Evolutionary conservation across 2,888 invertebrate species (phyloP).

Genomic region (Reticulitermes lucifugus): DNA sequence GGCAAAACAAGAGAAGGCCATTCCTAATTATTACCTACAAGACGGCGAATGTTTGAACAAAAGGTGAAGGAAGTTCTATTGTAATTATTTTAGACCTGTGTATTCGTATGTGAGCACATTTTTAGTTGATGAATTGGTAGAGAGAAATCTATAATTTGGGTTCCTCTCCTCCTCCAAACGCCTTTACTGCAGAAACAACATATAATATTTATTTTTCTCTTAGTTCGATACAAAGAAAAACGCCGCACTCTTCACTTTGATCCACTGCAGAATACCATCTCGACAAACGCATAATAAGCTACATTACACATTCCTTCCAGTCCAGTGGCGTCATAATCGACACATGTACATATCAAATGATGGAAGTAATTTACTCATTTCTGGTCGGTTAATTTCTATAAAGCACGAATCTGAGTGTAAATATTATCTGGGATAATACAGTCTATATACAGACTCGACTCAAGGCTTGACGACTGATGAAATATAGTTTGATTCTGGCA

Average conservation of each 20-base stretch:
- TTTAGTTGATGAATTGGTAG: conserved; percentile 42
- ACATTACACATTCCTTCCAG: too few species aligned
- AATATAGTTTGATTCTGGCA: too few species aligned
- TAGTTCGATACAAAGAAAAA: conserved; percentile 13
- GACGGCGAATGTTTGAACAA: conserved; percentile 48
- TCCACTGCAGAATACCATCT: conserved; percentile 31
- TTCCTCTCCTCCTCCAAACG: neutral
- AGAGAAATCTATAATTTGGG: conserved; percentile 40
- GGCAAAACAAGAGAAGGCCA: conserved; percentile 17
- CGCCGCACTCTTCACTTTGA: neutral
- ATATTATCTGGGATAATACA: too few species aligned
- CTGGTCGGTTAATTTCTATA: too few species aligned
- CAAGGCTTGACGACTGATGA: too few species aligned
- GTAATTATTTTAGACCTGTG: conserved; percentile 38
- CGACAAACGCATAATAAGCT: too few species aligned
- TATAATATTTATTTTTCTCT: conserved; percentile 39
- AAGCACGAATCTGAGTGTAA: too few species aligned
- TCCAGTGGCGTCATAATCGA: too few species aligned
- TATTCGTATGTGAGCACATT: conserved; percentile 40
- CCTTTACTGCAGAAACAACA: conserved; percentile 28
- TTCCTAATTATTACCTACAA: conserved; percentile 38
- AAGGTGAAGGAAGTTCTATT: conserved; percentile 40
- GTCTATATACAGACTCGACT: too few species aligned
- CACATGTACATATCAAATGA: too few species aligned
- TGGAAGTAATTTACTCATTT: too few species aligned